Evolutionary conservation across 2,888 invertebrate genomes (phyloP).

Genomic region (Chouioia cunea): DNA sequence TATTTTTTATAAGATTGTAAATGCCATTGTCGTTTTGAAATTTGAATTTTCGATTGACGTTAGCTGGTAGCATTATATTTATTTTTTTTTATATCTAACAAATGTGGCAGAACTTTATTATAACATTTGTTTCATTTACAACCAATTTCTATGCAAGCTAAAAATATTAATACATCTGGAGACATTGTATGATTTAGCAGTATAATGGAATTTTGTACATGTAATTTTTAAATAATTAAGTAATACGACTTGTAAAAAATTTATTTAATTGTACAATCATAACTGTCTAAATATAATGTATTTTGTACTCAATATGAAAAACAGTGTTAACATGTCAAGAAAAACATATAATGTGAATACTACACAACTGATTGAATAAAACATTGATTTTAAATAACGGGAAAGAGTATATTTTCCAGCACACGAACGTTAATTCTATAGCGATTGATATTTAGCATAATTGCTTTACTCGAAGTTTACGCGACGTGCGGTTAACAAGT

Average conservation of each 20-base stretch:
- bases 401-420: no score
- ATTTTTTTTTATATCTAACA: slow-evolving; percentile 3
- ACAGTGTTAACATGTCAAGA: slow-evolving; percentile 32
- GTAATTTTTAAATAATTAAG: slow-evolving; percentile 30
- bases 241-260: slow-evolving; percentile 6
- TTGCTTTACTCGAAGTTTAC: no score
- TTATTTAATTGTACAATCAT: slow-evolving; percentile 35
- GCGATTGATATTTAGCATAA: no score
- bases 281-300: slow-evolving; percentile 26
- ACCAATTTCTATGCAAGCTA: slow-evolving; percentile 8
- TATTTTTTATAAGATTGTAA: neutral
- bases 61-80: neutral
- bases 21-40: neutral
- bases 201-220: slow-evolving; percentile 40
- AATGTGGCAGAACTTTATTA: neutral
- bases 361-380: slow-evolving; percentile 26
- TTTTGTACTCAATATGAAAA: slow-evolving; percentile 30
- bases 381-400: slow-evolving; percentile 29
- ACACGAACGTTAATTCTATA: no score
- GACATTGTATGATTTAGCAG: slow-evolving; percentile 10
- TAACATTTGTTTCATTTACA: slow-evolving; percentile 6
- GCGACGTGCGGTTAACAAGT: no score
- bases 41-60: slow-evolving; percentile 13
- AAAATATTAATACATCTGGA: neutral
- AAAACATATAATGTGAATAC: slow-evolving; percentile 24